phyloP scores from a whole-genome alignment of 2,888 invertebrate species.

The Yponomeuta cagnagella region DNA sequence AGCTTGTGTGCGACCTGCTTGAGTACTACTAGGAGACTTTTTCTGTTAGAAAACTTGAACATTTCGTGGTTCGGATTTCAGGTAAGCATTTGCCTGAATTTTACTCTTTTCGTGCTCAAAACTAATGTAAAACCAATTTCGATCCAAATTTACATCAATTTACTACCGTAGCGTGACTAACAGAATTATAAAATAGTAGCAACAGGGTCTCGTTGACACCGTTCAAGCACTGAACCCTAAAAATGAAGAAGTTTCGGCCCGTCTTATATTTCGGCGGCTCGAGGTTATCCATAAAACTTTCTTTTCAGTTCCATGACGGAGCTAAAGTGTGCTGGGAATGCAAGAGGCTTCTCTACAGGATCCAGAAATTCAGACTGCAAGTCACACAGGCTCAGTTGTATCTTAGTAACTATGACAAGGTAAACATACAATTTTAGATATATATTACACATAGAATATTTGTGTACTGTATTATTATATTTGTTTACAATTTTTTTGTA shows the following conservation, averaged over 20 bases:
- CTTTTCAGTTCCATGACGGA: background rate
- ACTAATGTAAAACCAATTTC: background rate
- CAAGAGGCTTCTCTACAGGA: background rate
- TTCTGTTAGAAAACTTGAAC: background rate
- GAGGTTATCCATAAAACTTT: background rate
- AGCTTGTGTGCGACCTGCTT: background rate
- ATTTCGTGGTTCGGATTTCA: background rate
- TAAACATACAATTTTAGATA: background rate
- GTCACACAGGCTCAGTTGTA: background rate
- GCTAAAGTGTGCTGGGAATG: background rate
- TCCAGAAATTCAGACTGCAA: background rate
- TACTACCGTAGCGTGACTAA: background rate
- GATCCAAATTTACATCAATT: background rate
- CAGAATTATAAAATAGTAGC: too few species aligned
- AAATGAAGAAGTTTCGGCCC: too few species aligned
- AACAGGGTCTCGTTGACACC: too few species aligned
- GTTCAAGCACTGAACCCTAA: too few species aligned
- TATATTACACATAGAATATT: background rate
- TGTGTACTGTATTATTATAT: too few species aligned
- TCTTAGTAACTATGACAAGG: background rate
- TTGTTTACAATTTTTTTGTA: too few species aligned
- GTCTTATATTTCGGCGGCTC: too few species aligned
- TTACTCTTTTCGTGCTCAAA: too few species aligned
- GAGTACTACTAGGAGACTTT: background rate
- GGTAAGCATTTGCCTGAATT: background rate